A percentile compares a stretch with the other conserved stretches of the same genome.
These are phyloP conservation scores for Epinotia nisella DNA, from an alignment of 2,888 invertebrate genomes.

Conservation along the genomic window DNA sequence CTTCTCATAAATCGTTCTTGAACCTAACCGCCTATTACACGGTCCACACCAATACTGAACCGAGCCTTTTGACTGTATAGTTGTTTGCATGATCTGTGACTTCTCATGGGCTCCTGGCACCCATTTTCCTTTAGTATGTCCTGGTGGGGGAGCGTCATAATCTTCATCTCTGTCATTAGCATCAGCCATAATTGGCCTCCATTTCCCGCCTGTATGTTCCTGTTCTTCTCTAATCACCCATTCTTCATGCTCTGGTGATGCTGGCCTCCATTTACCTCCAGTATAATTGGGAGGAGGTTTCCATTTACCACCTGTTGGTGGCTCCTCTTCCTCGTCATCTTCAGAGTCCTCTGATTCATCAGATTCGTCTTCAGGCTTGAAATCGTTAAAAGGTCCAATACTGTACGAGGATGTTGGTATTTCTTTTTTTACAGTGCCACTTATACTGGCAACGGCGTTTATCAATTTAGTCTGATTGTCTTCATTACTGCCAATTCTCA, in stretches of 20 bases:
- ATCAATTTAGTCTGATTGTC: constrained; percentile 86
- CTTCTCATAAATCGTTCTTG: constrained; percentile 89
- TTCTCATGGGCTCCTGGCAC: constrained; percentile 87
- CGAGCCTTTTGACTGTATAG: constrained; percentile 78
- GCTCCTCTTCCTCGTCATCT: constrained; percentile 83
- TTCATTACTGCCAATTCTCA: constrained; percentile 82
- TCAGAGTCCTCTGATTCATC: constrained; percentile 86
- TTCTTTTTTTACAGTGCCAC: constrained; percentile 83
- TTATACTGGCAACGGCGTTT: constrained; percentile 87
- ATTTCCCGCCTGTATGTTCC: constrained; percentile 86
- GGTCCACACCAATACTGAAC: constrained; percentile 92
- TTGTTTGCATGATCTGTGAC: constrained; percentile 83
- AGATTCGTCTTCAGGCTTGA: constrained; percentile 76
- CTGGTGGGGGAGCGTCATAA: constrained; percentile 86
- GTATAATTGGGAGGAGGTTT: constrained; percentile 85
- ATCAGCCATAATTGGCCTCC: constrained; percentile 82
- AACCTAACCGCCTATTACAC: constrained; percentile 90
- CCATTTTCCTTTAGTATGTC: constrained; percentile 93
- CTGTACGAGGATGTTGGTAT: constrained; percentile 68
- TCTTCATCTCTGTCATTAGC: constrained; percentile 77
- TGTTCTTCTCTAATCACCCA: constrained; percentile 83
- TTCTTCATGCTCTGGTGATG: constrained; percentile 79
- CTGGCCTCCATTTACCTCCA: constrained; percentile 79
- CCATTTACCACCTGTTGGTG: constrained; percentile 89
- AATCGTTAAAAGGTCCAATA: constrained; percentile 72